phyloP scores from a whole-genome alignment of 2,797 vertebrate genomes.

The Clamator glandarius region DNA sequence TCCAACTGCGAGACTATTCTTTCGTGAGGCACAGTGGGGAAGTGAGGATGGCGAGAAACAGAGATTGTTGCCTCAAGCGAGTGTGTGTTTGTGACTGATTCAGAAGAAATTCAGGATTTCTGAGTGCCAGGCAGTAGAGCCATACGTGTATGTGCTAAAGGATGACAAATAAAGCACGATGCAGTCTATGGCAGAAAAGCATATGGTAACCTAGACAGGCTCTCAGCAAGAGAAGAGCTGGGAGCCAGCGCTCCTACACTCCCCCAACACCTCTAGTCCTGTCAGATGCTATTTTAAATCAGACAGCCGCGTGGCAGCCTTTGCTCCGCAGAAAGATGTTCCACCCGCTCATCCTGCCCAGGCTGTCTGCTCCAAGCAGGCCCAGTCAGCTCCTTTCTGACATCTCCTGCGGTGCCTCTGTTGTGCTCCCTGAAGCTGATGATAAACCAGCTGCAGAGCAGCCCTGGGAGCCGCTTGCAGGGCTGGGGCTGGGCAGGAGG shows the following conservation, averaged over 20 bases:
- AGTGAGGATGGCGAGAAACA: not conserved
- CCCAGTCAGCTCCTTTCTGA: fast-evolving
- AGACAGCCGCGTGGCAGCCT: not conserved
- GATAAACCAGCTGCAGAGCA: not conserved
- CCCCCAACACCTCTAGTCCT: not conserved
- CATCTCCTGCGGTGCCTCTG: not conserved
- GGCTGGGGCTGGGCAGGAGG: not conserved
- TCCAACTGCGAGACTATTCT: not conserved
- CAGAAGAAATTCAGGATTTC: conserved; percentile 16
- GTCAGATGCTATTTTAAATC: not conserved
- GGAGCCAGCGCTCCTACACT: conserved; percentile 6
- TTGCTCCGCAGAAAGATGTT: not conserved
- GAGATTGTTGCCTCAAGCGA: not conserved
- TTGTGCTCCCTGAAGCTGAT: not conserved
- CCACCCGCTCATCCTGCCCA: not conserved
- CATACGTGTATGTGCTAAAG: conserved; percentile 9
- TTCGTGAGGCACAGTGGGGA: not conserved
- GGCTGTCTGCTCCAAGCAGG: not conserved
- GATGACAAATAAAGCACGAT: conserved; percentile 28
- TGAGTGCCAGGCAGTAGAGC: conserved; percentile 33
- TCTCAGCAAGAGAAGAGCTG: not conserved
- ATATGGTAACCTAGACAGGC: conserved; percentile 46
- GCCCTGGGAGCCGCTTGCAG: not conserved
- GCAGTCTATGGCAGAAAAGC: not conserved
- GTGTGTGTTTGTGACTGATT: conserved; percentile 19